Conservation (phyloP, 2,113 vertebrate species). For the Reinhardtius hippoglossoides region DNA sequence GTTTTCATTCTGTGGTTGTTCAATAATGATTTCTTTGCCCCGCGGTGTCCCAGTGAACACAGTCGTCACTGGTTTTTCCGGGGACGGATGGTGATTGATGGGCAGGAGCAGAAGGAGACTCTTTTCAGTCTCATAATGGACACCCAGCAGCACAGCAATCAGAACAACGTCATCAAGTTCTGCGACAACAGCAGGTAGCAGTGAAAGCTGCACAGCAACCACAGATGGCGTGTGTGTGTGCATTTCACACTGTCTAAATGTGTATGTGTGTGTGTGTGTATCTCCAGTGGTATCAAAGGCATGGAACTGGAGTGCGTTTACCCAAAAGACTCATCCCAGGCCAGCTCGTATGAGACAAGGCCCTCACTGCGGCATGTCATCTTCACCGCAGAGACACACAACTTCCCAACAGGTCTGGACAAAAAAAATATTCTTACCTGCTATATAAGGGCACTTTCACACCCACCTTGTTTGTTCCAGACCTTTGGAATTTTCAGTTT, state of each 20-base stretch:
- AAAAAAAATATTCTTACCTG: neutral
- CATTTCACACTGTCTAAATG: neutral
- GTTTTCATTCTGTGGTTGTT: neutral
- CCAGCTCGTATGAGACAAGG: slow-evolving; percentile 81
- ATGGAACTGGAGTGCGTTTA: slow-evolving; percentile 82
- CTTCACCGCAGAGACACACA: slow-evolving; percentile 96
- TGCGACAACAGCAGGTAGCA: slow-evolving; percentile 94
- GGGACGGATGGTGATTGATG: slow-evolving; percentile 86
- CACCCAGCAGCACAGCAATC: slow-evolving; percentile 89
- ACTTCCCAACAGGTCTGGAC: slow-evolving; percentile 90
- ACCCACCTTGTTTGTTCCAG: no score
- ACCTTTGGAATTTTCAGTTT: no score
- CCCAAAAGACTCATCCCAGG: slow-evolving; percentile 81
- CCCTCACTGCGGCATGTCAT: slow-evolving; percentile 86
- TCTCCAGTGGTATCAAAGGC: slow-evolving; percentile 87
- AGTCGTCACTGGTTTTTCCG: slow-evolving; percentile 97
- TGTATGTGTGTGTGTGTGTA: slow-evolving; percentile 23
- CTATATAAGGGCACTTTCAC: neutral
- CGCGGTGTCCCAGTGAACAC: slow-evolving; percentile 85
- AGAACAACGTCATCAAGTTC: slow-evolving; percentile 94
- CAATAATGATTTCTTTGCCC: neutral
- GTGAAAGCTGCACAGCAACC: neutral
- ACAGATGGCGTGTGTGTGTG: slow-evolving; percentile 1
- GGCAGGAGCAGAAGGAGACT: slow-evolving; percentile 81
- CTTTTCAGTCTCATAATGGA: slow-evolving; percentile 91